These are phyloP conservation scores for Lycophotia porphyrea DNA, from an alignment of 2,888 invertebrate species.

Conservation along the genomic window DNA sequence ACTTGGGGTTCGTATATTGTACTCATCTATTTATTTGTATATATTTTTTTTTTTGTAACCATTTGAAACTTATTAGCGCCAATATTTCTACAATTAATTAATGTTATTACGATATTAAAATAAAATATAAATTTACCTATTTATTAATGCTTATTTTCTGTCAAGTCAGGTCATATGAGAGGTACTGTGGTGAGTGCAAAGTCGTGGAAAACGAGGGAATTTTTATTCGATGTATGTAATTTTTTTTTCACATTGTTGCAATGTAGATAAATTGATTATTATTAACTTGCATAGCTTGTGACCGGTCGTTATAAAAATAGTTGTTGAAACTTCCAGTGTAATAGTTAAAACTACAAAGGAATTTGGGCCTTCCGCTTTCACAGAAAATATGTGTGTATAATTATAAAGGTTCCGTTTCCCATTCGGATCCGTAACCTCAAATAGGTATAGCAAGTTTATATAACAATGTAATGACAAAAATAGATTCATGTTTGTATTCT, in stretches of 20 bases:
- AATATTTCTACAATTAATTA: conserved; percentile 18
- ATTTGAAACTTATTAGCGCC: conserved; percentile 33
- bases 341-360: neutral
- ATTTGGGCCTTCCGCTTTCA: neutral
- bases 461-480: neutral
- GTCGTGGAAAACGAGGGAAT: conserved; percentile 23
- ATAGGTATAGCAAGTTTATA: neutral
- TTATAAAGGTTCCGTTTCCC: neutral
- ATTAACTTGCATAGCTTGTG: neutral
- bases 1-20: conserved; percentile 3
- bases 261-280: conserved; percentile 15
- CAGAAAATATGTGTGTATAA: too few species aligned
- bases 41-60: neutral
- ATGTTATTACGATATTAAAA: neutral
- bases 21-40: neutral
- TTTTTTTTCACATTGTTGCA: neutral
- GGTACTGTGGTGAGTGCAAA: conserved; percentile 61
- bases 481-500: conserved; percentile 8
- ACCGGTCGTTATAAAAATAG: conserved; percentile 22
- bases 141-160: conserved; percentile 45
- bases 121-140: conserved; percentile 8
- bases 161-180: conserved; percentile 58
- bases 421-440: neutral
- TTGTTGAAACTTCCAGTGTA: neutral
- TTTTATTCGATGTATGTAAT: conserved; percentile 49